Conservation (phyloP, 2,113 vertebrate species). For the Indicator indicator region DNA sequence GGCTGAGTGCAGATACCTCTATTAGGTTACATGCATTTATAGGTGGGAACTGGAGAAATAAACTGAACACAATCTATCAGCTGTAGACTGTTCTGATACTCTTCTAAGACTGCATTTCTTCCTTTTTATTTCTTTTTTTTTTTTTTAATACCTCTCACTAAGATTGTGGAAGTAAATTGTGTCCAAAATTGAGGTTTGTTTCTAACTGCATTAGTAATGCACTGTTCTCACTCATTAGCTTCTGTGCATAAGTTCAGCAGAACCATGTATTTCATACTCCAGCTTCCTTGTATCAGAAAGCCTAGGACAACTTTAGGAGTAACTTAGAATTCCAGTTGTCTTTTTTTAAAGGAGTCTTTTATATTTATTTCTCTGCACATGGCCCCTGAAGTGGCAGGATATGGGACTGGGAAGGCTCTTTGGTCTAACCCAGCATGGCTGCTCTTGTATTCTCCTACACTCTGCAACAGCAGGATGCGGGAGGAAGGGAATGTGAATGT, state of each 20-base stretch:
- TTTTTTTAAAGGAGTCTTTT: background rate
- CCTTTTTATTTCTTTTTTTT: slow-evolving; percentile 24
- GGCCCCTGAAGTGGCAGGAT: background rate
- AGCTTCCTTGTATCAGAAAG: background rate
- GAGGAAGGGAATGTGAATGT: background rate
- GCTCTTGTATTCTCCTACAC: background rate
- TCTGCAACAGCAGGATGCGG: background rate
- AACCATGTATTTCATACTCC: background rate
- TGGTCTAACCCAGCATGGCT: background rate
- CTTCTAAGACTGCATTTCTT: slow-evolving; percentile 52
- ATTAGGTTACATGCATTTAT: background rate
- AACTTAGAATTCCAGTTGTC: background rate
- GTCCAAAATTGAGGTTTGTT: slow-evolving; percentile 41
- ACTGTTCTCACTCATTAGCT: background rate
- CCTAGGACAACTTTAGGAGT: background rate
- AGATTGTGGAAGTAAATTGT: slow-evolving; percentile 32
- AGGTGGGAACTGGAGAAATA: slow-evolving; percentile 28
- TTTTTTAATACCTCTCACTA: slow-evolving; percentile 49
- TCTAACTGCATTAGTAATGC: slow-evolving; percentile 25
- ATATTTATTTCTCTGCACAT: background rate
- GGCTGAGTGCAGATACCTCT: slow-evolving; percentile 13
- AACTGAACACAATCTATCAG: slow-evolving; percentile 41
- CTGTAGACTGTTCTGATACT: slow-evolving; percentile 29
- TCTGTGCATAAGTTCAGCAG: background rate
- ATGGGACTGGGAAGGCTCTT: background rate